Percentiles rank a stretch among this genome's conserved stretches.
Conservation (phyloP, 2,888 invertebrate genomes). For the Taphrorychus bicolor region DNA sequence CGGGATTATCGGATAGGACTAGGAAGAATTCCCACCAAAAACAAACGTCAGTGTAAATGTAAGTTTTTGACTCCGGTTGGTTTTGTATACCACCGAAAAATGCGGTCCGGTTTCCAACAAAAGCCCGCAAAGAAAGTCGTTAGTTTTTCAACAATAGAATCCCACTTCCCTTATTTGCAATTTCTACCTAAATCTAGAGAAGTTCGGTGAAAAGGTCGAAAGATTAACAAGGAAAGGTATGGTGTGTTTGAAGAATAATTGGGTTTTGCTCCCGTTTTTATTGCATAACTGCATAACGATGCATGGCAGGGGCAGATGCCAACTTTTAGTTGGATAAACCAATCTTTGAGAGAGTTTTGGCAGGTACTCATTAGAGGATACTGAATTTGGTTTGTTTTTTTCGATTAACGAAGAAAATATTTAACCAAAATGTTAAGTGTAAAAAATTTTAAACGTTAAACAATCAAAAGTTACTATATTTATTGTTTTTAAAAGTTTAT, state of each 20-base stretch:
- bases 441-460: no score
- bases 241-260: conserved; percentile 22
- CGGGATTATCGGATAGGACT: neutral
- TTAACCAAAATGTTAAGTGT: no score
- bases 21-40: neutral
- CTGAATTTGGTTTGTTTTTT: no score
- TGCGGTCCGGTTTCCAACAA: conserved; percentile 18
- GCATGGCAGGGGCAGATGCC: neutral
- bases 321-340: neutral
- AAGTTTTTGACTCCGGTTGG: no score
- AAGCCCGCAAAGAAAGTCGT: conserved; percentile 19
- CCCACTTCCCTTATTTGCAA: conserved; percentile 30
- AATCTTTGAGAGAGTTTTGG: neutral
- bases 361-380: neutral
- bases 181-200: conserved; percentile 34
- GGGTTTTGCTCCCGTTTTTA: conserved; percentile 19
- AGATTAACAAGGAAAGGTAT: conserved; percentile 19
- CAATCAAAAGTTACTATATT: no score
- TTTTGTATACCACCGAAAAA: neutral
- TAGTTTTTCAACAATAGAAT: conserved; percentile 19
- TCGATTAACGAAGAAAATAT: no score
- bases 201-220: conserved; percentile 16
- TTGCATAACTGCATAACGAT: neutral
- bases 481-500: no score
- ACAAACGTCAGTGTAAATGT: neutral